Base-by-base conservation (phyloP, 2,888 invertebrate species). In the Druceiella hillmani region DNA sequence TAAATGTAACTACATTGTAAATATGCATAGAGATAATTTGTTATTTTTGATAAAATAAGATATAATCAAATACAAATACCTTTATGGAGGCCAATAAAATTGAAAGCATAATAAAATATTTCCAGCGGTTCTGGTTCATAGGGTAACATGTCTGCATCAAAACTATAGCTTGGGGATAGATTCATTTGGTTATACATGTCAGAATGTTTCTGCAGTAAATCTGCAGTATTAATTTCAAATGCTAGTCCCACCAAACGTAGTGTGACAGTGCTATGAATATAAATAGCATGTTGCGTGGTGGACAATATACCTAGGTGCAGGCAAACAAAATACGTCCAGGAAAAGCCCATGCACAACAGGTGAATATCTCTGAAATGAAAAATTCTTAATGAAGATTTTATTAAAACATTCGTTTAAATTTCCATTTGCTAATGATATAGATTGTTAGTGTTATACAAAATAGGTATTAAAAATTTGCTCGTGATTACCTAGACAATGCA, bases 81-180 rank as follows among this genome's bases (percentile, higher is more conserved):
- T 66, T 87, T 90, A 50, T 92, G 75, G 29, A 92, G 72, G 40
- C 92, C 92, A 54, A 88, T 78, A 57, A 87, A 90, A 57, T 82
- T 87, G 58, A 84, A 87, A 2, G 81, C 68, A 58, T 92, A 93
- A 48, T 82, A 78, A 49, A 88, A 66, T 4, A 87, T 78, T 52
- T 87, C 85, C 30, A 73, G 33, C 33, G 79, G 64, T 15, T 62
- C 51, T 1, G 74, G 75, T 11, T 69, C 61, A 36, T 60, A 41
- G 48, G 53, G 33, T 43, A 59, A 37, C 44, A 57, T 49, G 54
- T 59, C 50, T 17, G 38, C 40, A 5, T 60, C 27, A 3, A 27
- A 4, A 46, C 58, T 51, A 10, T 45, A 44, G 22, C 43, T 52
- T 51, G 55, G 49, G n/a, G n/a, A n/a, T n/a, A n/a, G 11, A 46